Percentiles rank a stretch among this genome's conserved stretches.
These are phyloP conservation scores for Pithys albifrons DNA, from an alignment of 2,113 vertebrate species.

Conservation along the genomic window DNA sequence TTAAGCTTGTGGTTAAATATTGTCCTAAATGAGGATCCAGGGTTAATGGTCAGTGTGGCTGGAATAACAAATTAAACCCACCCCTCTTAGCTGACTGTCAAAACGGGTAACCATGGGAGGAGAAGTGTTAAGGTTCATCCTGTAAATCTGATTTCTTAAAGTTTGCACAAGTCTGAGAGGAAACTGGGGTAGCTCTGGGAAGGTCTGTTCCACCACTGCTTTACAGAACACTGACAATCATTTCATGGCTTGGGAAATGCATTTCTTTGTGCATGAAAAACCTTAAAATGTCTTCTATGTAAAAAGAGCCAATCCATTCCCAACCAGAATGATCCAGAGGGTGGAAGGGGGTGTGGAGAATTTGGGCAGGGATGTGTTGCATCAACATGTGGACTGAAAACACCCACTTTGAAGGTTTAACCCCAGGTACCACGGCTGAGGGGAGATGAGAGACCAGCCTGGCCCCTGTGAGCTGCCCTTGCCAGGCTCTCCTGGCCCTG, in stretches of 20 bases:
- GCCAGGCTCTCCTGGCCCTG: background rate
- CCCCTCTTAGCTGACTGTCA: background rate
- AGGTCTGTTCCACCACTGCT: background rate
- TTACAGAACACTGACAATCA: background rate
- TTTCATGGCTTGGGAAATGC: background rate
- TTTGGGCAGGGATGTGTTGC: background rate
- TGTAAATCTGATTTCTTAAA: background rate
- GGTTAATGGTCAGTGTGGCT: conserved; percentile 6
- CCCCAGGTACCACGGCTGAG: background rate
- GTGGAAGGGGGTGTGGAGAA: background rate
- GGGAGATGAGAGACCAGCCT: background rate
- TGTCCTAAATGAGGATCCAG: conserved; percentile 19
- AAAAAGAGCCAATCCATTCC: background rate
- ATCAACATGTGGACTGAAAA: background rate
- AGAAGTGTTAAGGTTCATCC: background rate
- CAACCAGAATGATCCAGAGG: background rate
- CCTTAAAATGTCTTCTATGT: background rate
- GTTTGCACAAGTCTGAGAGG: background rate
- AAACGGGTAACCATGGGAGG: background rate
- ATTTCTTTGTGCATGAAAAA: background rate
- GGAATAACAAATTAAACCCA: background rate
- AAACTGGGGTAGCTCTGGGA: background rate
- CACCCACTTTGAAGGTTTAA: background rate
- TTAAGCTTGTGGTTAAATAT: conserved; percentile 36
- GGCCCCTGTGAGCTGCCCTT: background rate